A percentile compares a stretch with the other conserved stretches of the same genome.
Conservation (phyloP, 2,113 vertebrate genomes). For the Crotalus viridis region DNA sequence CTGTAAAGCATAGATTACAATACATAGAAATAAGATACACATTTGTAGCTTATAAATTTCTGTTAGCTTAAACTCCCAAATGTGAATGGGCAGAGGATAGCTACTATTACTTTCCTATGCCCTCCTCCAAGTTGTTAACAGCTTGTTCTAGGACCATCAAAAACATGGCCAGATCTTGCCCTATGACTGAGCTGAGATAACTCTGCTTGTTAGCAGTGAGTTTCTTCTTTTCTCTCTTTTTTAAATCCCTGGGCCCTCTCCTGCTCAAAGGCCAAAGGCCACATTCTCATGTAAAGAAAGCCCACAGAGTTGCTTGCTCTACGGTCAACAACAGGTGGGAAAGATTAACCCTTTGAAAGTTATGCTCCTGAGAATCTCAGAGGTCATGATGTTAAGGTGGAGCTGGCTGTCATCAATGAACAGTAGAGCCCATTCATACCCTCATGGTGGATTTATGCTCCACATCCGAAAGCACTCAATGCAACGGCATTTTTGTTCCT, state of each 20-base stretch:
- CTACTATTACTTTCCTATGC: neutral
- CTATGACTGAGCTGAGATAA: neutral
- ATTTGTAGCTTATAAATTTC: neutral
- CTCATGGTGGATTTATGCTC: slow-evolving; percentile 50
- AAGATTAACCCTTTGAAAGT: slow-evolving; percentile 66
- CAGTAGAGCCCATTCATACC: slow-evolving; percentile 35
- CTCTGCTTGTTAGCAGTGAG: slow-evolving; percentile 17
- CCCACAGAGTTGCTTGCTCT: slow-evolving; percentile 39
- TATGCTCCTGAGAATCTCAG: slow-evolving; percentile 46
- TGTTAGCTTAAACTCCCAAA: neutral
- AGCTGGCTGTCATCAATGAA: slow-evolving; percentile 43
- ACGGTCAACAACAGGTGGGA: slow-evolving; percentile 67
- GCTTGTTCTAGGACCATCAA: slow-evolving; percentile 15
- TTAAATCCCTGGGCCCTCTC: slow-evolving; percentile 15
- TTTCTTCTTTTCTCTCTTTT: neutral
- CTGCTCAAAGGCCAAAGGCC: slow-evolving; percentile 45
- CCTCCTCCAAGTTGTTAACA: slow-evolving; percentile 1
- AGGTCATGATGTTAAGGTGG: slow-evolving; percentile 53
- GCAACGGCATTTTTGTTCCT: slow-evolving; percentile 43
- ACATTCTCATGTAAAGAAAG: slow-evolving; percentile 60
- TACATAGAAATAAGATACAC: neutral
- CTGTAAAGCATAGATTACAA: neutral
- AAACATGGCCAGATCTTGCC: neutral
- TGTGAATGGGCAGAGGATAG: neutral
- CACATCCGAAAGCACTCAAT: slow-evolving; percentile 49